Evolutionary conservation across 2,113 vertebrate species (phyloP), one percentile per base, ranked within the genome.

Genomic region (Burhinus bistriatus): DNA sequence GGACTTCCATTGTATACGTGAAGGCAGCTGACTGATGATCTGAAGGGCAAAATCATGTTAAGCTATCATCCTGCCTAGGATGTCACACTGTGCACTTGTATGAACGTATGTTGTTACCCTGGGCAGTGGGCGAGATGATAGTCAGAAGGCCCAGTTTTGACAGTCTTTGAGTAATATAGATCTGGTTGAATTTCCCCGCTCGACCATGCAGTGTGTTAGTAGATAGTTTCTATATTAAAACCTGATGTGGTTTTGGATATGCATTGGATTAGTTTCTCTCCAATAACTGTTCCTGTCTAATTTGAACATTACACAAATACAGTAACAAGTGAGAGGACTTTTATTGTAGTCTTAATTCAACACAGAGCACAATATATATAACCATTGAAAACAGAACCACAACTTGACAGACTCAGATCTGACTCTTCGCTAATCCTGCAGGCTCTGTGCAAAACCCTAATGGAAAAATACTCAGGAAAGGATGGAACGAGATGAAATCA

Each of bases 251-350:
- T n/a, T 95, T 92, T 89, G 89, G 89, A 45, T 72, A 22, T 77
- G 70, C 49, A 14, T 61, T 82, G 61, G 70, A 79, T 95, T 87
- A n/a, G 54, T 76, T 95, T 95, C 91, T 95, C 73, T 91, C 91
- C 85, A 94, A 71, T 95, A 94, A 94, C 70, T 72, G 73, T 94
- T 95, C 87, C 73, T 26, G 5, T 89, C 92, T 91, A 91, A 97
- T 95, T 92, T 69, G 73, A 87, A 83, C 15, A 0, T 95, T 92
- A 95, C 66, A 96, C 83, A 96, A 96, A 95, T 89, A 94, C 91
- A 95, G 95, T 94, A 97, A 97, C 94, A 96, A 97, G 96, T 97
- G 93, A 96, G 94, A 97, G 93, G 83, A 87, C 73, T 95, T 96
- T 95, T 91, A 95, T 82, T 94, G 87, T 93, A 32, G 52, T 87